These are phyloP conservation scores for Spongilla lacustris DNA, from an alignment of 37 sponge, comb jelly and placozoan species.

Conservation along the genomic window DNA sequence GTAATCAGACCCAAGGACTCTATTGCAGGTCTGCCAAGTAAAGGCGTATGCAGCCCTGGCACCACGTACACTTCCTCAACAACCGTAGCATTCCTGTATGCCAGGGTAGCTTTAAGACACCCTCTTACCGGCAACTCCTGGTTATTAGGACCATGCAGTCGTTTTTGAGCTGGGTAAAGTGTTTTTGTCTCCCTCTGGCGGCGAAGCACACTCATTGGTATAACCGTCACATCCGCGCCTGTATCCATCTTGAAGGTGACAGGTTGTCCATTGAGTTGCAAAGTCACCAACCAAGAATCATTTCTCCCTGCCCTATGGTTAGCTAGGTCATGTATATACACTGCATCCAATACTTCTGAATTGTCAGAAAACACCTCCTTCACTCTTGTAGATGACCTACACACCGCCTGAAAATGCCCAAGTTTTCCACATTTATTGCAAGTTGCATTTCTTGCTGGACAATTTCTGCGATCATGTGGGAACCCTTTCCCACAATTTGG, in stretches of 20 bases:
- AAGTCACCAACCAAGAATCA: background rate
- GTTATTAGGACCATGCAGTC: no score
- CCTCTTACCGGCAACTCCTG: no score
- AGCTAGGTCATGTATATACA: no score
- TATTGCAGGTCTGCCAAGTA: slow-evolving; percentile 50
- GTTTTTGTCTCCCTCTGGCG: no score
- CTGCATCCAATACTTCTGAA: no score
- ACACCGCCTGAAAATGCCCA: slow-evolving; percentile 1
- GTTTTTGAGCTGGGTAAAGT: no score
- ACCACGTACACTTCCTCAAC: slow-evolving; percentile 20
- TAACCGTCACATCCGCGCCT: slow-evolving; percentile 19
- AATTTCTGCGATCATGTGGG: slow-evolving; percentile 11
- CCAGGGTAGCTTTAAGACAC: no score
- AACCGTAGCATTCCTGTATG: no score
- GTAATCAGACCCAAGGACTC: slow-evolving; percentile 16
- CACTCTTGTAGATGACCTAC: background rate
- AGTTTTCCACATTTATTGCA: slow-evolving; percentile 15
- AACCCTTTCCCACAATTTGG: slow-evolving; percentile 5
- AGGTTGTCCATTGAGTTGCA: slow-evolving; percentile 9
- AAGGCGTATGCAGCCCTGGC: slow-evolving; percentile 2
- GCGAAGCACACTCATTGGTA: background rate
- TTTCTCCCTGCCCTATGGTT: no score
- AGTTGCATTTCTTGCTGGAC: slow-evolving; percentile 20
- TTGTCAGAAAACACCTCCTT: background rate
- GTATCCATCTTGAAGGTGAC: slow-evolving; percentile 22